These are phyloP conservation scores for Spodoptera litura DNA, from an alignment of 1,140 invertebrate species.

Conservation along the genomic window DNA sequence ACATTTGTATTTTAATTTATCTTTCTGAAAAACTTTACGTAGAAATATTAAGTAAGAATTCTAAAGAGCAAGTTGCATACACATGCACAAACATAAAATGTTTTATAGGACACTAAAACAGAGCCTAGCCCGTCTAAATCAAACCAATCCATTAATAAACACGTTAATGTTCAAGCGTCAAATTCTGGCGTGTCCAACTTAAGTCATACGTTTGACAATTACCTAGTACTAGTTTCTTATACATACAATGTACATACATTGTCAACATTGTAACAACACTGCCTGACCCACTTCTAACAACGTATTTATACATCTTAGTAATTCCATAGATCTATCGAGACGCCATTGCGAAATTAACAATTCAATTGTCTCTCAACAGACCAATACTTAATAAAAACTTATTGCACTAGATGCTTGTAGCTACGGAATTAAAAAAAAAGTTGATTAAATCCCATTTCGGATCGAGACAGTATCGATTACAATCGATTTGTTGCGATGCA, in stretches of 20 bases:
- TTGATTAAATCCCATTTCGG: slow-evolving; percentile 29
- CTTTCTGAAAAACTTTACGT: too few species aligned
- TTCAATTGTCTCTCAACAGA: slow-evolving; percentile 46
- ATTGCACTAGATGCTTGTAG: slow-evolving; percentile 17
- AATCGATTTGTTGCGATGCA: slow-evolving; percentile 41
- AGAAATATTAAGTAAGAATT: too few species aligned
- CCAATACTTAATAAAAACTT: slow-evolving; percentile 36
- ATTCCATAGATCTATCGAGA: slow-evolving; percentile 31
- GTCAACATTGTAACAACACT: slow-evolving; percentile 35
- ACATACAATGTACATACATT: slow-evolving; percentile 19
- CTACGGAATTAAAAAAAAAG: slow-evolving; percentile 37
- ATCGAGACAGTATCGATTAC: slow-evolving; percentile 15
- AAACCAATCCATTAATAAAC: background rate
- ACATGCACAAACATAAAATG: too few species aligned
- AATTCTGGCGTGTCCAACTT: background rate
- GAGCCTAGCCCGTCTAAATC: background rate
- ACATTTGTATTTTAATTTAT: too few species aligned
- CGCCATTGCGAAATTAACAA: slow-evolving; percentile 42
- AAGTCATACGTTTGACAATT: slow-evolving; percentile 17
- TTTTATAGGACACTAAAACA: too few species aligned
- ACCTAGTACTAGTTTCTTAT: slow-evolving; percentile 35
- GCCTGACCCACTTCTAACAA: slow-evolving; percentile 35
- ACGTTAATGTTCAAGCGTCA: slow-evolving; percentile 14
- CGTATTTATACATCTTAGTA: slow-evolving; percentile 39
- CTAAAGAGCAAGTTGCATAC: too few species aligned